Percentiles rank a stretch among this genome's conserved stretches.
phyloP scores from a whole-genome alignment of 2,888 invertebrate genomes.

The Amphipyra berbera region DNA sequence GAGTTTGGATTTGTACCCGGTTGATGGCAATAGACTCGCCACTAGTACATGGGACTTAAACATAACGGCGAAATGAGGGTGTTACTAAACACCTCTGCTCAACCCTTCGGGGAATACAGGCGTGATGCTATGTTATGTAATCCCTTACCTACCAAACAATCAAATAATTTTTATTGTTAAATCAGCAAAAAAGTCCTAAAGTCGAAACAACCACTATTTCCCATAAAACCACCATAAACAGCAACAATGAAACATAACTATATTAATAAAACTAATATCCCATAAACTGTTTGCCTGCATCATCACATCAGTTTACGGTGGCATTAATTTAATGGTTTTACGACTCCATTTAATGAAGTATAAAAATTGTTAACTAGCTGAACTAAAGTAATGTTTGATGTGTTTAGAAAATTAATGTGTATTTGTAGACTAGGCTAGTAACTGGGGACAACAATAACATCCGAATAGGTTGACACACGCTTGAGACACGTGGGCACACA shows the following conservation, averaged over 20 bases:
- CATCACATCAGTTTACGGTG: conserved; percentile 46
- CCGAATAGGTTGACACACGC: no score
- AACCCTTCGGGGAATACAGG: no score
- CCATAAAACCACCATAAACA: conserved; percentile 37
- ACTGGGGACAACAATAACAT: no score
- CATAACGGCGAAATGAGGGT: no score
- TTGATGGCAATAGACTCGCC: no score
- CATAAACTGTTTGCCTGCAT: conserved; percentile 44
- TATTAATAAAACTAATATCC: conserved; percentile 50
- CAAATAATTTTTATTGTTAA: background rate
- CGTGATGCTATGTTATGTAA: no score
- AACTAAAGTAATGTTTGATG: conserved; percentile 25
- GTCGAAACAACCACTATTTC: background rate
- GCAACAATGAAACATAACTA: conserved; percentile 39
- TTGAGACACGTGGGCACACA: no score
- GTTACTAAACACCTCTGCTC: no score
- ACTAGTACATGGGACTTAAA: no score
- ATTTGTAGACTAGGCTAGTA: background rate
- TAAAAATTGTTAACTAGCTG: conserved; percentile 51
- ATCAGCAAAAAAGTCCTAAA: conserved; percentile 17
- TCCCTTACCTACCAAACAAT: no score
- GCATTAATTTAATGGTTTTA: conserved; percentile 53
- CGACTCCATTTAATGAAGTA: conserved; percentile 42
- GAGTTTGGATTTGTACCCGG: no score
- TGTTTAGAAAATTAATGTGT: background rate